These are phyloP conservation scores for Spisula solida DNA, from an alignment of 2,888 invertebrate species.

Conservation along the genomic window DNA sequence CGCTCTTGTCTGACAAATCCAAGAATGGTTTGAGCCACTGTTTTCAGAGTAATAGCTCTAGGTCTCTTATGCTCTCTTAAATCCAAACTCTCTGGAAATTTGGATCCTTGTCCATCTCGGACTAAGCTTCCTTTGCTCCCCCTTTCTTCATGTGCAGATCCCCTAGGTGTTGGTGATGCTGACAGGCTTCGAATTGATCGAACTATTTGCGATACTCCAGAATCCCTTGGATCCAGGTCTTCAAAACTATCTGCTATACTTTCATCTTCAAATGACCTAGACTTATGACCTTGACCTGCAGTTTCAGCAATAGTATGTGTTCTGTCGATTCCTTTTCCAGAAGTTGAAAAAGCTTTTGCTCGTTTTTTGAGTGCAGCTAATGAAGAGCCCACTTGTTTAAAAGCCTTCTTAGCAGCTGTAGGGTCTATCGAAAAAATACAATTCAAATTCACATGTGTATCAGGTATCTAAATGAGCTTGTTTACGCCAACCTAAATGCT, in stretches of 20 bases:
- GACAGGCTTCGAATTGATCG: constrained; percentile 59
- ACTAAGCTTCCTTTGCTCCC: constrained; percentile 32
- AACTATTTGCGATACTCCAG: constrained; percentile 54
- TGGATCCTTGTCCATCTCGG: constrained; percentile 55
- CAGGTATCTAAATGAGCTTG: no score
- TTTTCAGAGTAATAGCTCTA: constrained; percentile 70
- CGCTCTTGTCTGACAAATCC: constrained; percentile 74
- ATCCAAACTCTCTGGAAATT: constrained; percentile 43
- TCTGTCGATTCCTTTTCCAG: background rate
- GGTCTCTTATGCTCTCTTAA: constrained; percentile 64
- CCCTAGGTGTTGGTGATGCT: constrained; percentile 50
- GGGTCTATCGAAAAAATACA: constrained; percentile 17
- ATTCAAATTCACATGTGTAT: background rate
- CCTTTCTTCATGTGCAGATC: constrained; percentile 21
- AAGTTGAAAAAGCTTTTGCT: background rate
- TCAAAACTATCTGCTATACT: constrained; percentile 56
- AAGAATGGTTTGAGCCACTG: constrained; percentile 70
- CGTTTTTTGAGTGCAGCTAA: background rate
- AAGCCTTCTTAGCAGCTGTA: background rate
- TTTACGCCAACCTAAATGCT: no score
- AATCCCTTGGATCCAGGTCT: constrained; percentile 47
- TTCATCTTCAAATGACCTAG: constrained; percentile 70
- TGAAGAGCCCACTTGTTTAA: constrained; percentile 2
- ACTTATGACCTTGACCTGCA: constrained; percentile 40
- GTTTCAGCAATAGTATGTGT: background rate